Conservation (phyloP, 1,140 invertebrate species). For the Aricia agestis region DNA sequence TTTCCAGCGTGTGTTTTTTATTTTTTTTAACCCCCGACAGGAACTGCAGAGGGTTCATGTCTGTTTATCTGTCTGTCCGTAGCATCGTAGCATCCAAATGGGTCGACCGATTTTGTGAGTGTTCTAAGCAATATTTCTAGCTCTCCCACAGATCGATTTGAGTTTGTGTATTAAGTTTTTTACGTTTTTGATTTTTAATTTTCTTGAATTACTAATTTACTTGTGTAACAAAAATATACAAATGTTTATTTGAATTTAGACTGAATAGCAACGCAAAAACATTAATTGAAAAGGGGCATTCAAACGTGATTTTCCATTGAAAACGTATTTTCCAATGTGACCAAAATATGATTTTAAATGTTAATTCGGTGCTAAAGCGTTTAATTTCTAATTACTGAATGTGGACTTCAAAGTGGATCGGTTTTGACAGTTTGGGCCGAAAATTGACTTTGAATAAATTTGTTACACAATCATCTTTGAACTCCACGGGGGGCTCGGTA, state of each 20-base stretch:
- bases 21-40: too few species aligned
- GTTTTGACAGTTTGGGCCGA: background rate
- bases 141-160: too few species aligned
- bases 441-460: background rate
- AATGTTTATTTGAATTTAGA: background rate
- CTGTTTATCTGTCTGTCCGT: too few species aligned
- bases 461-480: background rate
- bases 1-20: too few species aligned
- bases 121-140: too few species aligned
- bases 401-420: background rate
- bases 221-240: background rate
- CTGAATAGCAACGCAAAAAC: background rate
- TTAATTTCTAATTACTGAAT: background rate
- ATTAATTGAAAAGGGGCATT: background rate
- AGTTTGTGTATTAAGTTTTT: too few species aligned
- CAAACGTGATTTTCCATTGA: background rate
- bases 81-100: too few species aligned
- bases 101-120: too few species aligned
- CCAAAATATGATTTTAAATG: background rate
- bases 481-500: background rate
- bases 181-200: too few species aligned
- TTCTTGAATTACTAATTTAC: too few species aligned
- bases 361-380: background rate
- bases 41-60: too few species aligned
- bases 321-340: background rate